phyloP scores from a whole-genome alignment of 2,797 vertebrate genomes.

The Holocentrus rufus region DNA sequence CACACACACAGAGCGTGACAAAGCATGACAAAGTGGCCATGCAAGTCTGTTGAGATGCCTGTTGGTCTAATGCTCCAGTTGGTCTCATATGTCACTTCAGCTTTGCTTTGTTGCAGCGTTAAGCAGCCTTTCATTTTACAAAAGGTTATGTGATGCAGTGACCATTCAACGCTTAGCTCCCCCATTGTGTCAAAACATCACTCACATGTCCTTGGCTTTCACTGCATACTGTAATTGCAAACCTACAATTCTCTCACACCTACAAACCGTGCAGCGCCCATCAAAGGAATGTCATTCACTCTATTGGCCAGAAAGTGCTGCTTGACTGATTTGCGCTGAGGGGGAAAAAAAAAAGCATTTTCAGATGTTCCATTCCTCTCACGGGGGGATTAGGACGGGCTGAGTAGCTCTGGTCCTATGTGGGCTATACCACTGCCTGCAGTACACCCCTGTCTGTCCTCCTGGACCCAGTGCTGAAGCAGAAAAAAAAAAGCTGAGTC shows the following conservation, averaged over 20 bases:
- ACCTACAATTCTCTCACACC: conserved; percentile 52
- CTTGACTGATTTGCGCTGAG: conserved; percentile 49
- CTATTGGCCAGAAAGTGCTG: conserved; percentile 42
- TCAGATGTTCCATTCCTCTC: conserved; percentile 47
- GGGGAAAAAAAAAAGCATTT: conserved; percentile 44
- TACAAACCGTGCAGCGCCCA: conserved; percentile 32
- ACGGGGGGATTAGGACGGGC: conserved; percentile 1
- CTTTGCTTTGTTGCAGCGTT: not conserved
- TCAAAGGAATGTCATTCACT: conserved; percentile 23
- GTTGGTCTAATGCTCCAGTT: not conserved
- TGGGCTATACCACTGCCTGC: conserved; percentile 26
- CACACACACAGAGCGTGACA: not conserved
- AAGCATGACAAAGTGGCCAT: not conserved
- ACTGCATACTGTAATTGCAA: conserved; percentile 12
- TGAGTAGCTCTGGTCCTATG: conserved; percentile 35
- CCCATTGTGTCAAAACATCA: not conserved
- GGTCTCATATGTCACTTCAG: not conserved
- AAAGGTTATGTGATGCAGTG: not conserved
- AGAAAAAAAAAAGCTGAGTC: conserved; percentile 59
- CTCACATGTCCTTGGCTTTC: conserved; percentile 26
- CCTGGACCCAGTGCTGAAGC: conserved; percentile 18
- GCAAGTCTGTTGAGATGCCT: not conserved
- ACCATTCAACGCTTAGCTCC: not conserved
- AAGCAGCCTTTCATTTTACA: not conserved
- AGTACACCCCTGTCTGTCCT: conserved; percentile 19